Base-by-base conservation (phyloP, 2,888 invertebrate genomes). In the Pristionchus mayeri region DNA sequence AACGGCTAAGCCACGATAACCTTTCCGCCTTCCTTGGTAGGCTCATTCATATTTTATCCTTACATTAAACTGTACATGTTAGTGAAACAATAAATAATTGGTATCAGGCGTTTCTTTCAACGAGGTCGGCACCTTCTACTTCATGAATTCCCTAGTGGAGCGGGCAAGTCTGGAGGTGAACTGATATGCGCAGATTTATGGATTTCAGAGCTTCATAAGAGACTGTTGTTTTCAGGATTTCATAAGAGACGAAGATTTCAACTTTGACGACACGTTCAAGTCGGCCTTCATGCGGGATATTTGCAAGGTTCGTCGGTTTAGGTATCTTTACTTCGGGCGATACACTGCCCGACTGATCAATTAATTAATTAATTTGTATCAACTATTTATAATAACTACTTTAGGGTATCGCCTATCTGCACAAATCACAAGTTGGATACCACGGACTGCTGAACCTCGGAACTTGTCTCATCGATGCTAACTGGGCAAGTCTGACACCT, bases 401-500 rank as follows among this genome's bases (percentile, higher is more conserved):
- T 30, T 48, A 91, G 87, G 92, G 92, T 9, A 85, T 92, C 0
- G 78, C 86, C 24, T 92, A 90, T 85, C 86, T 92, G 9, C 92
- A 92, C 86, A 91, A 91, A 76, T 88, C 90, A 2, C 67, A 88
- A 0, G 86, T 91, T 63, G 89, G 89, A 9, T 90, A 88, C 71
- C 92, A 92, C 78, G 92, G 92, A 3, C 85, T 90, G 27, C 85
- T 92, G 44, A 88, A 81, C 52, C 75, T 87, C 11, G 54, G 87
- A 21, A 91, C 88, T 60, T 92, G 92, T 85, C 86, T 92, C 37
- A 91, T 92, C 82, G 92, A 92, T 81, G 87, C 87, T n/a, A 91
- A 92, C 81, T 92, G 92, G 92, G 92, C 92, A 16, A 76, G 91
- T 13, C 7, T n/a, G n/a, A n/a, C n/a, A n/a, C n/a, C n/a, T n/a